phyloP scores from a whole-genome alignment of 2,797 vertebrate species.

The Spondyliosoma cantharus region DNA sequence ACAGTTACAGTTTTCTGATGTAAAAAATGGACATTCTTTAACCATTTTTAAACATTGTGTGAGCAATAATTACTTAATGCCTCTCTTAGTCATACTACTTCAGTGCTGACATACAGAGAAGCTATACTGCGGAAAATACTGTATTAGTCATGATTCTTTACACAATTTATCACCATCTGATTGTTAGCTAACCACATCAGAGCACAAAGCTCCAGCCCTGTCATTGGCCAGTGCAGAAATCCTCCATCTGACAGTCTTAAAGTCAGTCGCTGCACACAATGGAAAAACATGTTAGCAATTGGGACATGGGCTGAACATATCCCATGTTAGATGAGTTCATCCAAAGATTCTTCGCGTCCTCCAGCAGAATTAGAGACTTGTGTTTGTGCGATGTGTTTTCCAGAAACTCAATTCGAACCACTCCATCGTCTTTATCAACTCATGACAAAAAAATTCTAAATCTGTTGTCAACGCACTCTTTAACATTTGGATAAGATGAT shows the following conservation, averaged over 20 bases:
- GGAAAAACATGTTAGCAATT: neutral
- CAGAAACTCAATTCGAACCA: neutral
- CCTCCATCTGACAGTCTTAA: neutral
- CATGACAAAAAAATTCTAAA: neutral
- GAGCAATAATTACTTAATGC: slow-evolving; percentile 23
- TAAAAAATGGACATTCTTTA: slow-evolving; percentile 41
- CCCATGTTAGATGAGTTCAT: neutral
- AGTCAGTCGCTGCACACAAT: slow-evolving; percentile 1
- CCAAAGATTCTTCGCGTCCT: neutral
- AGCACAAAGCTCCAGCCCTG: neutral
- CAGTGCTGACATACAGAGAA: neutral
- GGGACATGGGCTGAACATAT: no score
- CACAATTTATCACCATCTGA: slow-evolving; percentile 4
- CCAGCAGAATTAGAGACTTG: neutral
- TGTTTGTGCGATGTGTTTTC: neutral
- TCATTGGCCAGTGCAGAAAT: slow-evolving; percentile 10
- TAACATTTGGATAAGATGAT: slow-evolving; percentile 12
- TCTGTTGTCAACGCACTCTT: neutral
- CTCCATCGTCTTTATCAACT: neutral
- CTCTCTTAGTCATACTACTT: slow-evolving; percentile 16
- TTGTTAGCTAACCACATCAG: slow-evolving; percentile 1
- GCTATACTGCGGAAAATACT: neutral
- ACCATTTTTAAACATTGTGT: slow-evolving; percentile 36
- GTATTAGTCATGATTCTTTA: slow-evolving; percentile 8
- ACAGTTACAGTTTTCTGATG: slow-evolving; percentile 47